Evolutionary conservation across 2,113 vertebrate genomes (phyloP), one percentile per base, ranked within the genome.

Genomic region (Mobula birostris): DNA sequence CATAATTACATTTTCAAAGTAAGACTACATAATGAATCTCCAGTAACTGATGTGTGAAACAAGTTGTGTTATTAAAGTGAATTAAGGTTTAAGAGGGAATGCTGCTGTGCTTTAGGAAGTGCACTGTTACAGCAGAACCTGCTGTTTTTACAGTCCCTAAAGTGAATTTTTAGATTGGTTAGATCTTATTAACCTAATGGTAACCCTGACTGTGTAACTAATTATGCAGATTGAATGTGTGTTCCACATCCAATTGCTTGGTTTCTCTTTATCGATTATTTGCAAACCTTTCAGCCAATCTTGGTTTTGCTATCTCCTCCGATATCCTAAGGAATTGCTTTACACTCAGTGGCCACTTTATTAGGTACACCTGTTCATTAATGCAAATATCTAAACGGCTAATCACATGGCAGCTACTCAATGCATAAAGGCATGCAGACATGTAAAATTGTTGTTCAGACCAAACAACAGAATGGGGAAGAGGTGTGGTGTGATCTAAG

Each of bases 11-110:
- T 95, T 96, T 96, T 96, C 95, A 96, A 97, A 96, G 95, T 96
- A 97, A 0, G 95, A 97, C 97, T 97, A 97, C 97, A 93, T 97
- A 97, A 96, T 97, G 96, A 95, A 97, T 96, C 96, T 97, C 96
- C 96, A 97, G 96, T 96, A 96, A 97, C 94, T 95, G 96, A 96
- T 96, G 96, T 96, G 96, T 96, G 97, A 97, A 97, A 97, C 97
- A 97, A 98, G 96, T 96, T 93, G 70, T 93, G 91, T 93, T 93
- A 76, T 74, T 93, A 93, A 93, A 93, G 68, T 93, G 91, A 93
- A 93, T 93, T 93, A 74, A 74, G 91, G 91, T 93, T 93, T 72
- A 40, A 93, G 68, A 93, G 91, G 70, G 68, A 93, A 48, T 12
- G 40, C 24, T 93, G 70, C 21, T 74, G 91, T 74, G 48, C 68